Evolutionary conservation across 2,113 vertebrate genomes (phyloP).

Genomic region (Serilophus lunatus): DNA sequence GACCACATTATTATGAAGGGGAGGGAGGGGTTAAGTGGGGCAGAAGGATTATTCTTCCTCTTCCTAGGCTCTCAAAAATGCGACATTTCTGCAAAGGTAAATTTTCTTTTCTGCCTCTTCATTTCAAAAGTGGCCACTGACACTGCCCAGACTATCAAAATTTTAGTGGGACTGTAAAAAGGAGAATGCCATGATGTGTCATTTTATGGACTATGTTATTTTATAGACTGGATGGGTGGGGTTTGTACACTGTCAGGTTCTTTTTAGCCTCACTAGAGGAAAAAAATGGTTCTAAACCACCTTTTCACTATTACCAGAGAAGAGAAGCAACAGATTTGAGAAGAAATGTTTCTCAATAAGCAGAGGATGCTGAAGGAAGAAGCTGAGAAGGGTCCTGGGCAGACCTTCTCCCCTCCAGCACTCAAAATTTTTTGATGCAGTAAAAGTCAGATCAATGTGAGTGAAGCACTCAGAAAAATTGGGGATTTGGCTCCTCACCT

Average conservation of each 20-base stretch:
- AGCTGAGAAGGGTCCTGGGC: not conserved
- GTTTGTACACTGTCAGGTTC: not conserved
- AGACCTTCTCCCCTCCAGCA: not conserved
- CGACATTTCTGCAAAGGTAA: not conserved
- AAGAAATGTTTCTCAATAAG: not conserved
- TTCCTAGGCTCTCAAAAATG: not conserved
- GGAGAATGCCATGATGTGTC: fast-evolving
- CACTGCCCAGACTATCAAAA: not conserved
- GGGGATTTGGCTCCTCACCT: not conserved
- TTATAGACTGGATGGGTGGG: not conserved
- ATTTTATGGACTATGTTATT: not conserved
- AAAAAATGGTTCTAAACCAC: not conserved
- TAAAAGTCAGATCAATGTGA: not conserved
- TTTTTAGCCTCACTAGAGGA: not conserved
- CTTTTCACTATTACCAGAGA: not conserved
- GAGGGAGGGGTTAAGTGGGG: not conserved
- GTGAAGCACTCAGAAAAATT: not conserved
- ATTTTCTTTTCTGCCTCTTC: not conserved
- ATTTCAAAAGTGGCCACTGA: not conserved
- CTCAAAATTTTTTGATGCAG: not conserved
- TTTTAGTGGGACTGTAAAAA: not conserved
- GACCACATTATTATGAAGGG: too few species aligned
- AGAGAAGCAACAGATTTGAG: not conserved
- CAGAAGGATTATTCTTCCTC: not conserved
- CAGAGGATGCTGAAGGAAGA: not conserved